Base-by-base conservation (phyloP, 2,113 vertebrate genomes). In the Galemys pyrenaicus region DNA sequence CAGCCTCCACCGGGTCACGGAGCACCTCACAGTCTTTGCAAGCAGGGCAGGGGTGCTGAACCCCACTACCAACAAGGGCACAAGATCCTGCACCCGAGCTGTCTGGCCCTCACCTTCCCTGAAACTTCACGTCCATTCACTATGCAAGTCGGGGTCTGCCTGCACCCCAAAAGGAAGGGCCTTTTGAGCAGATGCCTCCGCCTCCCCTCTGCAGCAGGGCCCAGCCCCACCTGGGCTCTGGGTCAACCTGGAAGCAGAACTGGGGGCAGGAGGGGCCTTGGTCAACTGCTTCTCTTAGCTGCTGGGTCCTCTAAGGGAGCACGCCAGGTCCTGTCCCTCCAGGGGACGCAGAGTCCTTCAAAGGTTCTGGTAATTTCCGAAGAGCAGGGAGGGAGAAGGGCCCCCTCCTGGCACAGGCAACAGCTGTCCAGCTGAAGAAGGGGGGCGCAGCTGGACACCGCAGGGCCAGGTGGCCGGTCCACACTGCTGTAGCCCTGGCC, bases 171-270 rank as follows among this genome's bases (percentile, higher is more conserved):
- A 51, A 19, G 17, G 28, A 35, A 46, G 44, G 7, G n/a, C 9
- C 3, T n/a, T n/a, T 13, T 8, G 2, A 28, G n/a, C 16, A 30
- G 26, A 6, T 5, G 4, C 46, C 70, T 46, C n/a, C 0, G 0
- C 30, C 30, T 35, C 20, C 16, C 71, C 4, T 11, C 16, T 11
- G 2, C 5, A 62, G 49, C 39, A 3, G 28, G 2, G 4, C 20
- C 54, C 15, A 30, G 39, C 37, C 68, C 41, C 5, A 28, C 10
- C 39, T 16, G 92, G 24, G 62, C n/a, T n/a, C 51, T 3, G 30
- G 44, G 54, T 4, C 46, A 15, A 37, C 32, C 44, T 56, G 54
- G 28, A 58, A 28, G 20, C 39, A 15, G 35, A 65, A 22, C 0
- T 7, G 12, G 17, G 5, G 24, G 4, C 58, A 20, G 10, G 35